Conservation (phyloP, 2,797 vertebrate genomes). For the Melanitta fusca region DNA sequence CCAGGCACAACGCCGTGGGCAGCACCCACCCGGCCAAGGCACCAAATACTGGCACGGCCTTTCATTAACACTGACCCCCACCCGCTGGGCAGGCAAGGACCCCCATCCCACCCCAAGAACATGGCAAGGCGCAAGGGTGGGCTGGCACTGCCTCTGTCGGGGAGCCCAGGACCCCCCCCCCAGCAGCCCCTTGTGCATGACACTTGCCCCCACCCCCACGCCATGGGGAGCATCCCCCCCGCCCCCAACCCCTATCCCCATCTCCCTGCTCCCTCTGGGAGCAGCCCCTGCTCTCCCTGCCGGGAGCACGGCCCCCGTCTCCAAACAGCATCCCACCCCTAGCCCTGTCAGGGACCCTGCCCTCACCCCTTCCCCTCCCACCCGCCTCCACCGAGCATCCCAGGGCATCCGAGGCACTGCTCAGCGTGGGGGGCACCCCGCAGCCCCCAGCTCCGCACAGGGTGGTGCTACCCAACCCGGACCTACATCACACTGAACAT, state of each 20-base stretch:
- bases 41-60: slow-evolving; percentile 55
- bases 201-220: neutral
- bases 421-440: neutral
- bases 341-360: neutral
- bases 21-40: slow-evolving; percentile 42
- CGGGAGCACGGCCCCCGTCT: slow-evolving; percentile 4
- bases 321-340: neutral
- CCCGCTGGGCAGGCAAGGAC: slow-evolving; percentile 12
- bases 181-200: slow-evolving; percentile 42
- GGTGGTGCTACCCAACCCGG: neutral
- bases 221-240: neutral
- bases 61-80: slow-evolving; percentile 53
- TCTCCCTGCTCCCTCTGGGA: slow-evolving; percentile 11
- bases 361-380: neutral
- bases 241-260: neutral
- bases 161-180: slow-evolving; percentile 10
- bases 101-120: slow-evolving; percentile 3
- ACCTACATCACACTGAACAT: slow-evolving; percentile 14
- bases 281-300: neutral
- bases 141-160: neutral
- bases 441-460: neutral
- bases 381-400: neutral
- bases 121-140: slow-evolving; percentile 23
- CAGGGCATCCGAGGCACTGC: neutral
- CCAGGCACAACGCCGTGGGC: slow-evolving; percentile 34